Evolutionary conservation across 1,140 invertebrate species (phyloP).

Genomic region (Nasonia vitripennis): DNA sequence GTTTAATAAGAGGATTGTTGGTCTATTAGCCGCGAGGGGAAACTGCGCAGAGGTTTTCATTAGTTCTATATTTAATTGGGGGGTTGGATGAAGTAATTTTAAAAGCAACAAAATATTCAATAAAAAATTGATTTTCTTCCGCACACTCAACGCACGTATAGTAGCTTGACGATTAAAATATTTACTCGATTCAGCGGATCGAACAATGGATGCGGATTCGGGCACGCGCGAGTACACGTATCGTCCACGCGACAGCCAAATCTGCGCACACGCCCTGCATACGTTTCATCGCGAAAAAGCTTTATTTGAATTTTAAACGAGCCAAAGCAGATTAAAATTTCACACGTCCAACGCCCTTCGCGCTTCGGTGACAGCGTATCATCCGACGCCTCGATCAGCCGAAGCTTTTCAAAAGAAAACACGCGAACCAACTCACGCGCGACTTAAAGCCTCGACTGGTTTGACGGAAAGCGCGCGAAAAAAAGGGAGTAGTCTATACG

Average conservation of each 20-base stretch:
- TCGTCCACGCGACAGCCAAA: constrained; percentile 23
- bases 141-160: background rate
- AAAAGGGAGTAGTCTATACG: background rate
- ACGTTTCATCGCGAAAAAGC: constrained; percentile 31
- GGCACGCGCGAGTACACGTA: background rate
- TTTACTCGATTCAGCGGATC: constrained; percentile 18
- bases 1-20: background rate
- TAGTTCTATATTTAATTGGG: too few relatives aligned
- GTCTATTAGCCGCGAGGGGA: background rate
- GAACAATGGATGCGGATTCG: constrained; percentile 17
- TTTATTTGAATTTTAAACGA: constrained; percentile 55
- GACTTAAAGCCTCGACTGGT: constrained; percentile 8
- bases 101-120: too few relatives aligned
- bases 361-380: background rate
- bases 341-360: constrained; percentile 39
- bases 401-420: constrained; percentile 11
- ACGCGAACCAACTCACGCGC: background rate
- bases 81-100: too few relatives aligned
- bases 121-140: too few relatives aligned
- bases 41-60: too few relatives aligned
- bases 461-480: constrained; percentile 57
- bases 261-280: background rate
- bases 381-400: constrained; percentile 3
- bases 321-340: constrained; percentile 54
- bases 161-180: constrained; percentile 36